These are phyloP conservation scores for Spinus olivaceus DNA, from an alignment of 2,797 vertebrate genomes.

Conservation along the genomic window DNA sequence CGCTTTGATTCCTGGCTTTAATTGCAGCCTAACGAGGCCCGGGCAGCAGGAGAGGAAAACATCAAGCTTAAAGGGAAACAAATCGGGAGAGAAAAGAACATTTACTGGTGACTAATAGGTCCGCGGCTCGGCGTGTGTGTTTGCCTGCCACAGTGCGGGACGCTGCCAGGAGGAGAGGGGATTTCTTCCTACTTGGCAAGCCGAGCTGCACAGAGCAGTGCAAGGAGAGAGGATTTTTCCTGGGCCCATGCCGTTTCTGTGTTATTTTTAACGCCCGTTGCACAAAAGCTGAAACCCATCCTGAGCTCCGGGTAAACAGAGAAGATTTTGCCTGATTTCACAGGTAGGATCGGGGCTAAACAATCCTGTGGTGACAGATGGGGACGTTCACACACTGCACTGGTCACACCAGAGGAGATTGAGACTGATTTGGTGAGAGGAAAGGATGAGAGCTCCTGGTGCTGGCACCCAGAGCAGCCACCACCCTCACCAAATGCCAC, in stretches of 20 bases:
- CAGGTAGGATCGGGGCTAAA: background rate
- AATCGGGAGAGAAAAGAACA: constrained; percentile 34
- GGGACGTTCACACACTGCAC: background rate
- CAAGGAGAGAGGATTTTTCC: background rate
- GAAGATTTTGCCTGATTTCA: background rate
- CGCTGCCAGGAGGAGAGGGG: constrained; percentile 6
- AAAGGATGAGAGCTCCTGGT: background rate
- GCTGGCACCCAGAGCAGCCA: background rate
- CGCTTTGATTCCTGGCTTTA: constrained; percentile 39
- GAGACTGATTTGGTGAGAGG: background rate
- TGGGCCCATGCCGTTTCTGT: background rate
- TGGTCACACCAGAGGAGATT: background rate
- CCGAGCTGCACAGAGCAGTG: rapidly evolving
- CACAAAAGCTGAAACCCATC: background rate
- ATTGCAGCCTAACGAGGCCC: constrained; percentile 35
- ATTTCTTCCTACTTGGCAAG: constrained; percentile 38
- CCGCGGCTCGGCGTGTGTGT: background rate
- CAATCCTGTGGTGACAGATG: background rate
- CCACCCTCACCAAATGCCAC: rapidly evolving
- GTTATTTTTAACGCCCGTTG: background rate
- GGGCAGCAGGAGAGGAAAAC: constrained; percentile 50
- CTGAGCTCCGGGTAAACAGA: background rate
- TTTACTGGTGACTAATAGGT: constrained; percentile 33
- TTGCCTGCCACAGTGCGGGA: constrained; percentile 6
- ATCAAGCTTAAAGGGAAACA: constrained; percentile 24